Percentiles rank a stretch among this genome's conserved stretches.
These are phyloP conservation scores for Craseonycteris thonglongyai DNA, from an alignment of 2,113 vertebrate species.

Conservation along the genomic window DNA sequence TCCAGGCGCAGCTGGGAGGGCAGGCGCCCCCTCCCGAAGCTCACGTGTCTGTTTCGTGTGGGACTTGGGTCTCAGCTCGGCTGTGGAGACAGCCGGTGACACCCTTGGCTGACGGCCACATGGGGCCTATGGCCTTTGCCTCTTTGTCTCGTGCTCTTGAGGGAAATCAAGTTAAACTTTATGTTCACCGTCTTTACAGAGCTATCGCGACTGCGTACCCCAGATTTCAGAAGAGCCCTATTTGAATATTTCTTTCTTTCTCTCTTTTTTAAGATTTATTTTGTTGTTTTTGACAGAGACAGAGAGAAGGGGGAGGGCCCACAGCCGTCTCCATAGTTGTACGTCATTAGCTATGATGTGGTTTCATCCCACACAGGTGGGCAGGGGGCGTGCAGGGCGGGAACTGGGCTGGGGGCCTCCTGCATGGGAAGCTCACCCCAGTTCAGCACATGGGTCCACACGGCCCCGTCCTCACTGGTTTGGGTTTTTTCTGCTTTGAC, in stretches of 20 bases:
- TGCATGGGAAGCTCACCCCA: too few relatives aligned
- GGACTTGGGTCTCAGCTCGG: neutral
- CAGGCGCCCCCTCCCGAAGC: neutral
- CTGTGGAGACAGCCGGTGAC: slow-evolving; percentile 17
- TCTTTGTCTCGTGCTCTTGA: neutral
- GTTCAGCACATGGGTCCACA: too few relatives aligned
- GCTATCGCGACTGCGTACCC: too few relatives aligned
- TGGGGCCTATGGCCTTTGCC: neutral
- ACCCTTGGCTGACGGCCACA: slow-evolving; percentile 2
- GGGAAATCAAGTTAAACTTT: neutral
- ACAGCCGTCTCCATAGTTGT: too few relatives aligned
- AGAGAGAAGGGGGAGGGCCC: too few relatives aligned
- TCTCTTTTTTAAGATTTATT: too few relatives aligned
- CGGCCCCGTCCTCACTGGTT: neutral
- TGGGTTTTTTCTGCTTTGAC: neutral
- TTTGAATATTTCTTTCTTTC: neutral
- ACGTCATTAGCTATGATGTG: too few relatives aligned
- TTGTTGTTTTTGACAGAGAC: too few relatives aligned
- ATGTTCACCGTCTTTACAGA: neutral
- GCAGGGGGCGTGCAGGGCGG: too few relatives aligned
- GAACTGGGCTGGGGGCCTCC: too few relatives aligned
- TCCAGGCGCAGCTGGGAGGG: neutral
- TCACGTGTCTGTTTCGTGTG: slow-evolving; percentile 48
- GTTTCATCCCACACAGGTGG: too few relatives aligned
- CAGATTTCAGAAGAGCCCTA: neutral